Base-by-base conservation (phyloP, 2,888 invertebrate genomes). In the Malthinus flaveolus region DNA sequence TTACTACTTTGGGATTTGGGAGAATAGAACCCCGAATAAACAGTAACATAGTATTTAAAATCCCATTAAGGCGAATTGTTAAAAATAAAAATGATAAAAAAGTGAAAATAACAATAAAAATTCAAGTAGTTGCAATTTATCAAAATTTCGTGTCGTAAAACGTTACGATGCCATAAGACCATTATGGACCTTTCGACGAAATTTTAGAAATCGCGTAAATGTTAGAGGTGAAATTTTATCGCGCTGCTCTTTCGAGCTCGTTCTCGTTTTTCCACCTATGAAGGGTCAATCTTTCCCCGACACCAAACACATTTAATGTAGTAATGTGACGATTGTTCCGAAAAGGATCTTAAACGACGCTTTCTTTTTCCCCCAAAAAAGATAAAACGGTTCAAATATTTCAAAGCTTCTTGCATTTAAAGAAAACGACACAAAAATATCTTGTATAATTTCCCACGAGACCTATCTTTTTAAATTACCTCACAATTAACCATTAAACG, bases 241-340 rank as follows among this genome's bases (percentile, higher is more conserved):
- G 39, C 39, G 11, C 39, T 39, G 39, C 13, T 12, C 23, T 23
- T 50, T 42, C 39, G 13, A 31, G 32, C 39, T 50, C 39, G 49
- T 12, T 13, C 15, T 31, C 42, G 36, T 31, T 52, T 52, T 52
- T 45, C 31, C 36, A 35, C 23, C 46, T 10, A 46, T 36, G 46
- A 52, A 52, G 52, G 52, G 52, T 54, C 47, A 54, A 48, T 54
- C 37, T 54, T 54, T 54, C 54, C 36, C 54, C 47, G 54, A 54
- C 54, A 54, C 33, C 12, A 39, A 54, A 54, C 37, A 54, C 47
- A 54, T 54, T 48, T 54, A n/a, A 54, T 12, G 23, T 23, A 46
- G 39, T 47, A 54, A 54, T 54, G 47, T 23, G 53, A 15, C 39
- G 54, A 54, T 54, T 54, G 47, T 48, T 48, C 47, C 47, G 52